A percentile compares a stretch with the other conserved stretches of the same genome.
Conservation (phyloP, 2,888 invertebrate species). For the Lagria hirta region DNA sequence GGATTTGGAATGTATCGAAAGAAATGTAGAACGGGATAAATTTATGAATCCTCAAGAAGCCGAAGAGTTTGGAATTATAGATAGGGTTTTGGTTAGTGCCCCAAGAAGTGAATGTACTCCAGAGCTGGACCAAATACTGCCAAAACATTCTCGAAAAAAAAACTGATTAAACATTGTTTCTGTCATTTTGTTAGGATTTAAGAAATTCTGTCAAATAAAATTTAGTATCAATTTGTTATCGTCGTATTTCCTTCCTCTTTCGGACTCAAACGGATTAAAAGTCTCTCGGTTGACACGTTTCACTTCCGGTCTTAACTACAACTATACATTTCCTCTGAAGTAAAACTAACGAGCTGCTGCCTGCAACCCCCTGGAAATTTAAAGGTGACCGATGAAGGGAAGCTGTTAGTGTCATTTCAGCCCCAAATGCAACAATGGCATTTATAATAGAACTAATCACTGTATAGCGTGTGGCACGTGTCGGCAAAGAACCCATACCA, state of each 20-base stretch:
- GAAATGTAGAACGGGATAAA: slow-evolving; percentile 87
- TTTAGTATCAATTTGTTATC: not conserved
- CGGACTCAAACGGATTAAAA: slow-evolving; percentile 20
- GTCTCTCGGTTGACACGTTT: slow-evolving; percentile 34
- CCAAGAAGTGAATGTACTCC: slow-evolving; percentile 24
- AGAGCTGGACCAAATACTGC: slow-evolving; percentile 16
- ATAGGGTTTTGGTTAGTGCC: slow-evolving; percentile 67
- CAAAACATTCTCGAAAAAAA: too few species aligned
- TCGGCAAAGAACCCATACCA: slow-evolving; percentile 28
- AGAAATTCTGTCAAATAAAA: not conserved
- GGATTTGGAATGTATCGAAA: slow-evolving; percentile 61
- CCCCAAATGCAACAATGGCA: slow-evolving; percentile 34
- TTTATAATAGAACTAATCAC: slow-evolving; percentile 47
- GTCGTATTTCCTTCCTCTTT: slow-evolving; percentile 4
- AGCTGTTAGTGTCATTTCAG: slow-evolving; percentile 28
- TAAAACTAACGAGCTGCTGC: slow-evolving; percentile 39
- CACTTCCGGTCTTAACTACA: slow-evolving; percentile 36
- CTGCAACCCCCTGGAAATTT: slow-evolving; percentile 32
- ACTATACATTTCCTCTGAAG: slow-evolving; percentile 38
- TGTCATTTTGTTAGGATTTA: not conserved
- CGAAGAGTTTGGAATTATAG: slow-evolving; percentile 88
- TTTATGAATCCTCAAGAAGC: slow-evolving; percentile 92
- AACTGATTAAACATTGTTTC: not conserved
- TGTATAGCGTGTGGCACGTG: slow-evolving; percentile 46
- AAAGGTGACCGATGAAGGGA: slow-evolving; percentile 20